Evolutionary conservation across 2,113 vertebrate genomes (phyloP), one percentile per base, ranked within the genome.

Genomic region (Lipophrys pholis): DNA sequence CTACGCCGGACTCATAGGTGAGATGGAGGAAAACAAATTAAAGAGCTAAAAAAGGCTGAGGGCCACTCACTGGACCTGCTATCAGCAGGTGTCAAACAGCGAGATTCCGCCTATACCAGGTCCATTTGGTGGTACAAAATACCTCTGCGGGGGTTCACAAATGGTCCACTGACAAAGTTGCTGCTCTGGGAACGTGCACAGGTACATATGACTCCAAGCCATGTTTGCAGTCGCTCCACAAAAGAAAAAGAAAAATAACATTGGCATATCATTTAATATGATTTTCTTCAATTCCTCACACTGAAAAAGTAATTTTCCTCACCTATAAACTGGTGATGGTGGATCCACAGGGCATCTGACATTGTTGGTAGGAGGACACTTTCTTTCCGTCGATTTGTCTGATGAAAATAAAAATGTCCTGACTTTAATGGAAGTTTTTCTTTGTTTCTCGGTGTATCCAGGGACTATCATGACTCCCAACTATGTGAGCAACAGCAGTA

Each of bases 391-490:
- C 46, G 40, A 72, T 16, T 21, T 59, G 45, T 68, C 12, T 41
- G 57, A 42, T 67, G 75, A 17, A 77, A 67, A 73, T 72, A 1
- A 3, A 67, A 65, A 71, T 4, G 49, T 49, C 17, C 14, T 15
- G 17, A 51, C 48, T 39, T 57, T 35, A 1, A 52, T 52, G 21
- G 21, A 30, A 30, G 21, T 30, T 30, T 30, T 30, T 30, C 21
- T 30, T 30, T 30, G 2, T 30, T 30, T 30, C 21, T 65, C 21
- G 60, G 15, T 59, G 2, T 10, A 36, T 16, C 54, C 84, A 99
- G 97, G 97, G 15, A 99, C 97, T 7, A 92, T 94, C 65, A 96
- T 99, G 95, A 99, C 98, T 64, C 97, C 98, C 49, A 99, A 99
- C 93, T 99, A 97, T 3, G 77, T 98, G 87, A 96, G 94, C 83